Evolutionary conservation across 2,797 vertebrate species (phyloP), one percentile per base, ranked within the genome.

Genomic region (Capromys pilorides): DNA sequence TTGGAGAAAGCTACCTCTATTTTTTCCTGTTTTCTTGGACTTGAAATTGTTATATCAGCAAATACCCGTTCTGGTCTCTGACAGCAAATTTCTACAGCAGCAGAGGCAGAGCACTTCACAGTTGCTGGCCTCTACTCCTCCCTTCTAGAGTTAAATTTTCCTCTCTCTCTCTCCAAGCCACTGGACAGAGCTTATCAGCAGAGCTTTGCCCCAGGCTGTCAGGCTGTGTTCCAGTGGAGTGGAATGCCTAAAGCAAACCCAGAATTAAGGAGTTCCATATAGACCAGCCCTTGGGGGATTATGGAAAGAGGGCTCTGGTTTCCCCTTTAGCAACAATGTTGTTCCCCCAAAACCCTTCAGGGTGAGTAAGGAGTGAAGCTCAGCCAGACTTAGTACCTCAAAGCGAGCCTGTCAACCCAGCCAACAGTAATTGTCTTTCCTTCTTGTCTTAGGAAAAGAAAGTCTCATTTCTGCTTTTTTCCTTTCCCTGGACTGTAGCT

Each of bases 261-360:
- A 95, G 83, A 97, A 91, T 94, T 95, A 91, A 89, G 81, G 22
- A 94, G 22, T 45, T 89, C 88, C 81, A 85, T 19, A 14, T 80
- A 80, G 75, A 93, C 28, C 62, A 69, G 21, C 71, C 89, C 64
- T 80, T 33, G 31, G 79, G 69, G 24, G 22, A 83, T 83, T 86
- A 88, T 95, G 14, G 28, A 94, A 93, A 91, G 26, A 73, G 71
- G 73, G 3, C 78, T 94, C 87, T 78, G 51, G 83, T 94, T 94
- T 96, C 49, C 77, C 84, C 92, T 95, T 62, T 85, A 57, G 88
- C 88, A 94, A 95, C 6, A 95, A 87, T 96, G 59, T 88, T 94
- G 59, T 96, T 90, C 92, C 36, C 36, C 57, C 57, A 66, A 87
- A 94, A 36, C 31, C 80, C 57, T 96, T 92, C 61, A 90, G 86